phyloP scores from a whole-genome alignment of 1,140 invertebrate species.

The Parapsyche elsis region DNA sequence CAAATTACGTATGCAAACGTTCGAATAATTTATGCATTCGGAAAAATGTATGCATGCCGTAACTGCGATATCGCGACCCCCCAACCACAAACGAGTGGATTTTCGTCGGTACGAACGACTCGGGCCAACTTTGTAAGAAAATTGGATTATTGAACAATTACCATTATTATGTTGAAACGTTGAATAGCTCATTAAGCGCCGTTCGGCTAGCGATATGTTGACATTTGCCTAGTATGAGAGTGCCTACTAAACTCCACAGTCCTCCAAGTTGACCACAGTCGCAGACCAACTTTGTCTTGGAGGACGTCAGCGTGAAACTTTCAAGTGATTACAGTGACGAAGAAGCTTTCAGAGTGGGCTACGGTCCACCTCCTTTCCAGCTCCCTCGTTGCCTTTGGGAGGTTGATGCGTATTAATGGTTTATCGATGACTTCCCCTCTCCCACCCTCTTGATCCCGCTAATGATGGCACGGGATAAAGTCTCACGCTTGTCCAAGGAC shows the following conservation, averaged over 20 bases:
- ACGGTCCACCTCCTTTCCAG: neutral
- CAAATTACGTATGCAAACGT: neutral
- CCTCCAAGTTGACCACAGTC: conserved; percentile 6
- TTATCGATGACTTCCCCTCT: conserved; percentile 25
- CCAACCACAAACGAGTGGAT: no score
- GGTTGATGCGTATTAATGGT: conserved; percentile 30
- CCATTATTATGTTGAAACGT: no score
- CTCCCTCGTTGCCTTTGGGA: neutral
- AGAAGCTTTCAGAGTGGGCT: conserved; percentile 14
- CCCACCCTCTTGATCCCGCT: conserved; percentile 23
- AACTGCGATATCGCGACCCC: no score
- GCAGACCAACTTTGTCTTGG: conserved; percentile 2
- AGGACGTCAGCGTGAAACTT: conserved; percentile 34
- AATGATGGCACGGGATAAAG: conserved; percentile 33
- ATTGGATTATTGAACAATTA: no score
- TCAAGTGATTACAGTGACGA: conserved; percentile 35
- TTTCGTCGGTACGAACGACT: no score
- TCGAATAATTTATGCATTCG: neutral
- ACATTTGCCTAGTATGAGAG: neutral
- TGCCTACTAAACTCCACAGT: neutral
- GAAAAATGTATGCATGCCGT: neutral
- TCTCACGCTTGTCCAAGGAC: neutral
- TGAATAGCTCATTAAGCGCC: neutral
- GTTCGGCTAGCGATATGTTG: neutral
- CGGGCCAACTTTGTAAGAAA: no score